Evolutionary conservation across 2,113 vertebrate genomes (phyloP), one percentile per base, ranked within the genome.

Genomic region (Girardinichthys multiradiatus): DNA sequence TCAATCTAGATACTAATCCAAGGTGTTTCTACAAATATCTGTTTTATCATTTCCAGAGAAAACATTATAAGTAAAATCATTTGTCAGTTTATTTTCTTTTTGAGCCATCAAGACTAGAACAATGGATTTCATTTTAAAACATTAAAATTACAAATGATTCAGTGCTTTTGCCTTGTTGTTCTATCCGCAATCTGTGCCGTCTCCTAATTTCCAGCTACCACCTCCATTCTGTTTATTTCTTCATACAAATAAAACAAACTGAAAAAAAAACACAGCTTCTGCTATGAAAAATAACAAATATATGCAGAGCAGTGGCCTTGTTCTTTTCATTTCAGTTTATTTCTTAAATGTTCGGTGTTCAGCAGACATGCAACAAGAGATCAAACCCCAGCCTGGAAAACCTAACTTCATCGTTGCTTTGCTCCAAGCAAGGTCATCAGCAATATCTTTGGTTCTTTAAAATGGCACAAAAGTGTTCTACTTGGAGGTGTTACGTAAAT

Each of bases 351-450:
- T 74, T 35, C 42, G n/a, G 7, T 58, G 5, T 19, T 1, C 57
- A 57, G n/a, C 39, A 42, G 70, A 68, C 37, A 61, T 26, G 2
- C 57, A 60, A 21, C 39, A 42, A 42, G 24, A 71, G 72, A 57
- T 1, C 19, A 51, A 76, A 74, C 70, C 28, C 57, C 68, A 78
- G 80, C 66, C 67, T 29, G 57, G 33, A 66, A 60, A n/a, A 68
- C 71, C 59, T 57, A n/a, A n/a, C 58, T 68, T 61, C 33, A 79
- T 76, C 59, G 3, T 72, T 45, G 37, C 65, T 8, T 72, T 62
- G 64, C 65, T 72, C 39, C 8, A 58, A 70, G 48, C 74, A 60
- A 85, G 80, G 77, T 82, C 68, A 67, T 82, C 70, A 6, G 0
- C 28, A 26, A n/a, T 39, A 28, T 70, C 70, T 59, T 28, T 48